phyloP scores from a whole-genome alignment of 2,113 vertebrate genomes.

The Chloroceryle aenea region DNA sequence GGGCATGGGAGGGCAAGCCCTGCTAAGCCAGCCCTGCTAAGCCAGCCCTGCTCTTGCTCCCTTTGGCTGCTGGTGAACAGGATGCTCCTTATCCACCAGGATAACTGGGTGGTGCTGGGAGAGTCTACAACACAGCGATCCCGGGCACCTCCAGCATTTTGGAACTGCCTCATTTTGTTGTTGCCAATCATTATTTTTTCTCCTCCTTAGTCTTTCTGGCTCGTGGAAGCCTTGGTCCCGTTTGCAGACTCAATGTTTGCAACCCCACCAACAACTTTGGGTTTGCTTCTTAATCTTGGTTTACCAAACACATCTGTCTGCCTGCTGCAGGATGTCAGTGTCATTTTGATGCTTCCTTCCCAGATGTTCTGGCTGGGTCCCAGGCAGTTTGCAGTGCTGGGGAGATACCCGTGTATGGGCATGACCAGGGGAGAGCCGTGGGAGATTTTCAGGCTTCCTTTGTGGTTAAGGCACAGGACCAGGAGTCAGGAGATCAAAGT shows the following conservation, averaged over 20 bases:
- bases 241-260: background rate
- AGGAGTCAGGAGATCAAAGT: too few species aligned
- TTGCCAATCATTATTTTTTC: background rate
- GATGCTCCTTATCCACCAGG: background rate
- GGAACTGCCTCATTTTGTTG: background rate
- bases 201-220: background rate
- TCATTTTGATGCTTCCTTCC: too few species aligned
- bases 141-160: background rate
- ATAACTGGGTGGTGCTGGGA: background rate
- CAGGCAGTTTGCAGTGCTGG: too few species aligned
- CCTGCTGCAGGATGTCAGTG: too few species aligned
- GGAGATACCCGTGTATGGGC: too few species aligned
- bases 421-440: too few species aligned
- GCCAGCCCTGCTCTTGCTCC: background rate
- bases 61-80: rapidly evolving
- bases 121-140: background rate
- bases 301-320: too few species aligned
- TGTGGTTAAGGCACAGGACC: too few species aligned
- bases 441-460: too few species aligned
- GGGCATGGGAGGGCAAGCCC: background rate
- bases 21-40: background rate
- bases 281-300: too few species aligned
- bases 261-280: background rate
- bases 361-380: too few species aligned
- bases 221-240: background rate